Percentiles rank a stretch among this genome's conserved stretches.
Conservation (phyloP, 2,888 invertebrate species). For the Cryptocephalus moraei region DNA sequence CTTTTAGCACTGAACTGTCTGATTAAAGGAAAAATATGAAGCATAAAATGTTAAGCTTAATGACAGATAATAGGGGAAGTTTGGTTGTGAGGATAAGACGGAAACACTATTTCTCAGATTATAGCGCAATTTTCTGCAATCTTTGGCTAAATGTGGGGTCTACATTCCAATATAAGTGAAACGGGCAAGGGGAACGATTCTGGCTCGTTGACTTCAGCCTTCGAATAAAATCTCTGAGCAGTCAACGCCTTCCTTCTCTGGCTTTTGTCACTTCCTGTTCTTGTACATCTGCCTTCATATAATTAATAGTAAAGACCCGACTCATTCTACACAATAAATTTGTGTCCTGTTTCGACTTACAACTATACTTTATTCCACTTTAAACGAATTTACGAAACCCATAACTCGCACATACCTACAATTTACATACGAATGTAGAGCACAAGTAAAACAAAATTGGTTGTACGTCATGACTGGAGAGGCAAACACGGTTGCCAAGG, state of each 20-base stretch:
- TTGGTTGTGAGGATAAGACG: conserved; percentile 5
- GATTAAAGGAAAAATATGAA: conserved; percentile 4
- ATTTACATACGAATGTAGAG: no score
- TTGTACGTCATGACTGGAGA: no score
- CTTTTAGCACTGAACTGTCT: background rate
- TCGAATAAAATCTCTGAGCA: conserved; percentile 30
- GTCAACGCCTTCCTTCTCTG: conserved; percentile 27
- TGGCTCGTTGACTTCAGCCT: conserved; percentile 20
- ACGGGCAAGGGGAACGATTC: conserved; percentile 27
- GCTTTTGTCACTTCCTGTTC: conserved; percentile 25
- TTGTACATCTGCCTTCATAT: conserved; percentile 12
- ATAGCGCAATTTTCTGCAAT: conserved; percentile 13
- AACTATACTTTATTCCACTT: no score
- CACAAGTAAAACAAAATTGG: no score
- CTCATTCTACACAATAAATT: no score
- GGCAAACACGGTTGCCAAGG: no score
- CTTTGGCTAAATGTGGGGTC: conserved; percentile 21
- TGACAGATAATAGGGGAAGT: conserved; percentile 6
- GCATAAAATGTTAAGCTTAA: conserved; percentile 4
- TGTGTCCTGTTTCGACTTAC: no score
- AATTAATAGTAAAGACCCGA: no score
- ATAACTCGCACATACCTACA: no score
- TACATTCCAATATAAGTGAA: conserved; percentile 27
- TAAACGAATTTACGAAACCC: no score
- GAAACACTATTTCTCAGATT: conserved; percentile 5